Evolutionary conservation across 1,140 invertebrate species (phyloP), one percentile per base, ranked within the genome.

Genomic region (Bombus sylvicola): DNA sequence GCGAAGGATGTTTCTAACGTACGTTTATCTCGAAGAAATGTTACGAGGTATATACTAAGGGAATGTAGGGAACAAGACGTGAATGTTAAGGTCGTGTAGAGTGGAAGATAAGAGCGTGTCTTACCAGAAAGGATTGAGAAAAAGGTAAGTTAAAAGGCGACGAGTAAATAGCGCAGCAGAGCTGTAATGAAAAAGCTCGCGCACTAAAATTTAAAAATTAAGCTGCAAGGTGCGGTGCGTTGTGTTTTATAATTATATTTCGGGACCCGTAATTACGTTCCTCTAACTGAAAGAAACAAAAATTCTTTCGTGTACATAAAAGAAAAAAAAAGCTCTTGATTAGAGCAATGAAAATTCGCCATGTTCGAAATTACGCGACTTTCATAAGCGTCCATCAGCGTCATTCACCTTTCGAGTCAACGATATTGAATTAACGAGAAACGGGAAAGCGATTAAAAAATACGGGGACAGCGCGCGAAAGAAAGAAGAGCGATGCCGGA

Each of bases 391-490:
- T 79, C 66, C 39, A 76, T 83, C 62, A 83, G 31, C 41, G 72
- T 82, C 81, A 41, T 47, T 66, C 31, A 41, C 59, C 28, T 66
- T 43, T 76, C 34, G 34, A 59, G 53, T 18, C 15, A 66, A 6
- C 75, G 47, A 71, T 84, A 39, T 69, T 43, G 82, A 71, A 71
- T 80, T 80, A 80, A 80, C 41, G 76, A 72, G 83, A 31, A 69
- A 47, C 39, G 22, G 25, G 39, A 18, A 37, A 28, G n/a, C 76
- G 83, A 80, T 75, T 68, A 86, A 83, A 74, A 75, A 87, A 79
- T 78, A 66, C 41, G 69, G 71, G 77, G 43, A 41, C 78, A 41
- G 53, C 28, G 62, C 41, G 47, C 12, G 76, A n/a, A 73, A 87
- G 79, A 82, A 59, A 85, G 37, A 53, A 73, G 64, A n/a, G 31